Evolutionary conservation across 37 sponge, comb jelly and placozoan species (phyloP), one percentile per base, ranked within the genome.

Genomic region (Bolinopsis microptera): DNA sequence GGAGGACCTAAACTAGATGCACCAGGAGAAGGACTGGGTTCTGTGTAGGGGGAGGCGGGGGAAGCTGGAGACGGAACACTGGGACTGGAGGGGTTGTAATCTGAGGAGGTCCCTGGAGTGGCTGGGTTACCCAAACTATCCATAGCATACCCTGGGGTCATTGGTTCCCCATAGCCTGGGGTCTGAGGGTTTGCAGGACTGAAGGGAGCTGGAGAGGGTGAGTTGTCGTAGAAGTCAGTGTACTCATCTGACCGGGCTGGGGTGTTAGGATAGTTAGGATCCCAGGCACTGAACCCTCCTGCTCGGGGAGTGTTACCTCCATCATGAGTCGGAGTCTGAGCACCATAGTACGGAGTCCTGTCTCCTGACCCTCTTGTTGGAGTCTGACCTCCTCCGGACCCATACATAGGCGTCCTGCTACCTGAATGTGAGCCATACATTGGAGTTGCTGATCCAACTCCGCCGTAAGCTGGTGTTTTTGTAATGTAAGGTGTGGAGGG

Each of bases 301-400:
- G 95, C 95, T 0, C 92, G 88, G 5, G 99, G 97, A 34, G 97
- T 97, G 26, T 95, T 94, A 36, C 96, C 95, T 32, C 97, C 97
- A 38, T 97, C 99, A 94, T 98, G 96, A 0, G 96, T 95, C 0
- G 98, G 98, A 1, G 98, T 98, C 94, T 95, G 95, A 72, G 96
- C 95, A 0, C 97, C 96, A 92, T 98, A 97, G 69, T 97, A 95
- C 0, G 97, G 97, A 9, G 97, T 97, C 25, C 97, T 94, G 27
- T 96, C 94, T 88, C 98, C 97, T n/a, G n/a, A n/a, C 5, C 61
- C 61, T 95, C 36, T 74, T 37, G 69, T 33, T 5, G 99, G 99
- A 0, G 99, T 98, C 93, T 94, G 95, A 28, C 74, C 74, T 5
- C 80, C 80, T 32, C 80, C 32, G n/a, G 95, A 96, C 1, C 99